Base-by-base conservation (phyloP, 2,113 vertebrate species). In the Perca fluviatilis region DNA sequence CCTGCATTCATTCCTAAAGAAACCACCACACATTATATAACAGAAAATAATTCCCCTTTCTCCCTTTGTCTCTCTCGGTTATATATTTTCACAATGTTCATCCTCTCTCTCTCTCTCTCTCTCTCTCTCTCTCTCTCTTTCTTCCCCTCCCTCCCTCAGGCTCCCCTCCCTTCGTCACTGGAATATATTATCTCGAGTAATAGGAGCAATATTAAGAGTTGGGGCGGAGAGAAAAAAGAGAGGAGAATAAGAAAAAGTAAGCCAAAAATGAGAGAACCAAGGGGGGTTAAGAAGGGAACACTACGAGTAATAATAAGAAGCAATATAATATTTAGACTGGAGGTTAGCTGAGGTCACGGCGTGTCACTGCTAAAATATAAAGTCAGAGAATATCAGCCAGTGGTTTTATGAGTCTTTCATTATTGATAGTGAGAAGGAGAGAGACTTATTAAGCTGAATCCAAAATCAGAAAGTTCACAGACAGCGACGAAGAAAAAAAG, bases 251-350 rank as follows among this genome's bases (percentile, higher is more conserved):
- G 69, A n/a, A 73, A 86, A 76, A 77, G 13, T 67, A 50, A 60
- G 4, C 21, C 15, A 57, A 64, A 64, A 80, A 61, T 50, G n/a
- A 72, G 21, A 66, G 51, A 86, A 86, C 74, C 66, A 63, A 80
- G 46, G 54, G 61, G 68, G 79, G 77, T 74, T 76, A 78, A 87
- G 75, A 68, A 78, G 80, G 86, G 80, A 84, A 89, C 64, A 71
- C 63, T 76, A 82, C 3, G 53, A 86, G 86, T 86, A 89, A 92
- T 92, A 94, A 93, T 64, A 93, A 82, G 33, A 92, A 70, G 86
- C 88, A 89, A 90, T 93, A 87, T 90, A 86, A 93, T 93, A 93
- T 93, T 93, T 92, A 94, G 88, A 89, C 91, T 90, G 86, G 79
- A 73, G 92, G 90, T 93, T 83, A 82, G 86, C 84, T 77, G 79